Conservation (phyloP, 2,888 invertebrate genomes). For the Melitaea athalia region DNA sequence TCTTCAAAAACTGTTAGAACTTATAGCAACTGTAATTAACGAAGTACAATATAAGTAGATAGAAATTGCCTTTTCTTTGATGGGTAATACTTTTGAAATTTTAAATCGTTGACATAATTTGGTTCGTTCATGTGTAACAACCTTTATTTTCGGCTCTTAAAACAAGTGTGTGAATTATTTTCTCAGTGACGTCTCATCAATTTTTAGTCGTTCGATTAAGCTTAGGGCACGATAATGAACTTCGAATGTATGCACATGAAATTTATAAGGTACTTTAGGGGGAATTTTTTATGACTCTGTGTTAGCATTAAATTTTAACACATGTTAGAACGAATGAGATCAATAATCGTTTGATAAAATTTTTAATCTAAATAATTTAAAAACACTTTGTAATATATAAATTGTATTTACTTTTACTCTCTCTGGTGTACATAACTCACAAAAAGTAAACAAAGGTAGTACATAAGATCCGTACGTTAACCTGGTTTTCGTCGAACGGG, state of each 20-base stretch:
- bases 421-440: background rate
- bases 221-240: constrained; percentile 56
- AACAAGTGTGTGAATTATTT: constrained; percentile 55
- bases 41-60: too few relatives aligned
- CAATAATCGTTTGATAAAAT: background rate
- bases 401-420: background rate
- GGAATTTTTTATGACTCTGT: constrained; percentile 14
- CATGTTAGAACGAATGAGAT: background rate
- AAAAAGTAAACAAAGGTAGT: constrained; percentile 23
- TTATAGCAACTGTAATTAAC: too few relatives aligned
- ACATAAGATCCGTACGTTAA: constrained; percentile 55
- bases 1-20: too few relatives aligned
- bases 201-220: constrained; percentile 63
- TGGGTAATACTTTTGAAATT: too few relatives aligned
- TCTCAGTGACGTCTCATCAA: constrained; percentile 59
- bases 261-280: constrained; percentile 48
- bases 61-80: too few relatives aligned
- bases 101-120: background rate
- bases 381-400: background rate
- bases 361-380: too few relatives aligned
- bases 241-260: constrained; percentile 39
- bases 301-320: constrained; percentile 2
- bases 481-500: constrained; percentile 72
- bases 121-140: constrained; percentile 24
- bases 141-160: constrained; percentile 32